Evolutionary conservation across 2,888 invertebrate genomes (phyloP).

Genomic region (Monoplex corrugatus): DNA sequence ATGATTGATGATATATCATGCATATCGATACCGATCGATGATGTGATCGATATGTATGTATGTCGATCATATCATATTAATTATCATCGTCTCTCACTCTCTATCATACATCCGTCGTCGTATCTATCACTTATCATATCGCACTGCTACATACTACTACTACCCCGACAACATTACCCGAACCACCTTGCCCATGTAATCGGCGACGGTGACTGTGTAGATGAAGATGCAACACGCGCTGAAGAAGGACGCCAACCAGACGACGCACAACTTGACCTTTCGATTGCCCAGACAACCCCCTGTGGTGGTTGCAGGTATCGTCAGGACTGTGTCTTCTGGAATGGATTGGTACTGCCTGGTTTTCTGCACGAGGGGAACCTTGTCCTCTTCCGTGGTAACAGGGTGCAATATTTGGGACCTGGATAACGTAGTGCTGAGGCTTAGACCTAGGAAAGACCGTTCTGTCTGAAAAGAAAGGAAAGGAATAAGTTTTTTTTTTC

Average conservation of each 20-base stretch:
- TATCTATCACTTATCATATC: too few species aligned
- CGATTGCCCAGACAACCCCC: neutral
- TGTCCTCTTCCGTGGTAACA: neutral
- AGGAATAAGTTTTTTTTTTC: too few species aligned
- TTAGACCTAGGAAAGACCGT: neutral
- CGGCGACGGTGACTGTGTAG: neutral
- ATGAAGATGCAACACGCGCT: neutral
- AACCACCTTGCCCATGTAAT: conserved; percentile 27
- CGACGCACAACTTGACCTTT: neutral
- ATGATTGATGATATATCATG: too few species aligned
- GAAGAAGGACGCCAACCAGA: conserved; percentile 29
- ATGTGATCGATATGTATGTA: too few species aligned
- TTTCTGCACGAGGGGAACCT: neutral
- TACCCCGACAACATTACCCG: neutral
- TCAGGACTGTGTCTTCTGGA: neutral
- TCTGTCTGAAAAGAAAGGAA: neutral
- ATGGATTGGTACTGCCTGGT: neutral
- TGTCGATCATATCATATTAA: too few species aligned
- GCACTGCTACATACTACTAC: too few species aligned
- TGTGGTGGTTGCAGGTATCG: too few species aligned
- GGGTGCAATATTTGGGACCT: neutral
- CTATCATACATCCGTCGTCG: neutral
- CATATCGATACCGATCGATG: too few species aligned
- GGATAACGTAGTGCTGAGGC: neutral
- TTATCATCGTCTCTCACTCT: neutral